These are phyloP conservation scores for Neotoxoptera formosana DNA, from an alignment of 1,140 invertebrate species.

Conservation along the genomic window DNA sequence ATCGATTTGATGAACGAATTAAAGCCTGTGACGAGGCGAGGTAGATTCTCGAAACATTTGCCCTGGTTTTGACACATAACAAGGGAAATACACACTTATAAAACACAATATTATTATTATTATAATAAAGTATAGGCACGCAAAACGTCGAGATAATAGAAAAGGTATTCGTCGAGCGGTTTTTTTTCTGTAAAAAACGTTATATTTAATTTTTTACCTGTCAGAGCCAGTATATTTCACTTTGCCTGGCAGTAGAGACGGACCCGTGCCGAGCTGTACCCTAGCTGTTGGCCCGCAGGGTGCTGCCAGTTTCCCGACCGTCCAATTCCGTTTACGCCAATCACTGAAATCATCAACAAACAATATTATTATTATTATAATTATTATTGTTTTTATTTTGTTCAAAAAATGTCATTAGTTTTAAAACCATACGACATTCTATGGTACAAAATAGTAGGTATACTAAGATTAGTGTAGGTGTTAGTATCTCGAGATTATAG, in stretches of 20 bases:
- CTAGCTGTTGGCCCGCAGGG: slow-evolving; percentile 88
- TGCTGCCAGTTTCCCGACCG: slow-evolving; percentile 89
- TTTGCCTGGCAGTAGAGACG: slow-evolving; percentile 78
- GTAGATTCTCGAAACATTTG: background rate
- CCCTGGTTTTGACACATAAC: background rate
- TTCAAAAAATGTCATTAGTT: background rate
- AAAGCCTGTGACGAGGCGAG: background rate
- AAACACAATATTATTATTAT: background rate
- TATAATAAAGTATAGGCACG: background rate
- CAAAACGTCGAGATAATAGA: background rate
- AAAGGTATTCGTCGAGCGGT: background rate
- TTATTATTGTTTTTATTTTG: background rate
- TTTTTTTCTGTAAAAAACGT: background rate
- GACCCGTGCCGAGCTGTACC: slow-evolving; percentile 74
- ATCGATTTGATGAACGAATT: no score
- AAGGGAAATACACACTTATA: background rate
- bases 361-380: background rate
- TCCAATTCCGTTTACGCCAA: slow-evolving; percentile 59
- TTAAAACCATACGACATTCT: background rate
- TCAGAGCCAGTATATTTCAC: slow-evolving; percentile 71
- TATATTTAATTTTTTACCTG: slow-evolving; percentile 63
- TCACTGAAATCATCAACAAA: slow-evolving; percentile 53
- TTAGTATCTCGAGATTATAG: background rate
- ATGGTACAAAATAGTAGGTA: background rate
- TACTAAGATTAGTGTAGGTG: background rate